Percentiles rank a stretch among this genome's conserved stretches.
Conservation (phyloP, 2,888 invertebrate genomes). For the Tolmerus cingulatus region DNA sequence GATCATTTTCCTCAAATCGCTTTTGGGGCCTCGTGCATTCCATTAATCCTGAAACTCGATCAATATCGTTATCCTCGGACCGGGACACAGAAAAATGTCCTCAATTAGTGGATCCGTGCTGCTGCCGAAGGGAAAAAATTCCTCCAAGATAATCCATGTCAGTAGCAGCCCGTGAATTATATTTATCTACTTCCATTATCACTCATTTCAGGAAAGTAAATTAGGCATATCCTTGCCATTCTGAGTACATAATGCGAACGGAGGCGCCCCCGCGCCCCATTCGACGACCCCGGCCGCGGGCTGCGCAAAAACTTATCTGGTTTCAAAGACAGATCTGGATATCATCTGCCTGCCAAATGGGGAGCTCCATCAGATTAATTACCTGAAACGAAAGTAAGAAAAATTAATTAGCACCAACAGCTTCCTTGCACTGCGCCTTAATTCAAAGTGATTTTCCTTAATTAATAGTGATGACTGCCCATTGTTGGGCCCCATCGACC, state of each 20-base stretch:
- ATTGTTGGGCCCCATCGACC: not conserved
- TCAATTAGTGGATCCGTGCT: not conserved
- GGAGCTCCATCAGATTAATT: constrained; percentile 34
- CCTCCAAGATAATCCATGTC: not conserved
- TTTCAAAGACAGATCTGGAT: constrained; percentile 7
- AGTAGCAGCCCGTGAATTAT: not conserved
- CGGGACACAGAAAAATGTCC: not conserved
- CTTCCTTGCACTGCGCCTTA: constrained; percentile 12
- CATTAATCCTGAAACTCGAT: not conserved
- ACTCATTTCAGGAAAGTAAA: not conserved
- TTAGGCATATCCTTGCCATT: not conserved
- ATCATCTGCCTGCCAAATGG: constrained; percentile 26
- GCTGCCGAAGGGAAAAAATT: not conserved
- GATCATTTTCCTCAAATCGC: not conserved
- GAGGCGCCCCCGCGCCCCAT: not conserved
- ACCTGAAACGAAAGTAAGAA: constrained; percentile 41
- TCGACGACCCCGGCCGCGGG: not conserved
- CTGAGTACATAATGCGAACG: not conserved
- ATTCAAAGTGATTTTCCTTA: constrained; percentile 41
- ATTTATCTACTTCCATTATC: not conserved
- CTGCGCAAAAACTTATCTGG: not conserved
- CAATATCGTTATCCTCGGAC: not conserved
- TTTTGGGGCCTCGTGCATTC: not conserved
- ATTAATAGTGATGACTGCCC: constrained; percentile 41
- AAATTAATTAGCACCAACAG: constrained; percentile 41